phyloP scores from a whole-genome alignment of 2,113 vertebrate species.

The Chloebia gouldiae region DNA sequence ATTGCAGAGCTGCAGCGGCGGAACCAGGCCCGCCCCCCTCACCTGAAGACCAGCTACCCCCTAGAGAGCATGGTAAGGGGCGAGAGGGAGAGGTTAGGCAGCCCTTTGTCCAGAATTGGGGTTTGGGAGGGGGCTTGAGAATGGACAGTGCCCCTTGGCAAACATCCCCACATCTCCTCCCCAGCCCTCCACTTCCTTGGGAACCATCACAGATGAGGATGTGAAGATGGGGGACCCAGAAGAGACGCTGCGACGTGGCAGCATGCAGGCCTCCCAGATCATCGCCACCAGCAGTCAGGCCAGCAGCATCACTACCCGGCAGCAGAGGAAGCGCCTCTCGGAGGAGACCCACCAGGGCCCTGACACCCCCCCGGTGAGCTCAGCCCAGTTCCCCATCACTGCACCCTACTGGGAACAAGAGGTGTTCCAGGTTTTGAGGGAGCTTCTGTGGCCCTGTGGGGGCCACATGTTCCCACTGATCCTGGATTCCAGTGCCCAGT shows the following conservation, averaged over 20 bases:
- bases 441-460: not conserved
- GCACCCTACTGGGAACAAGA: not conserved
- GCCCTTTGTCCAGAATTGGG: not conserved
- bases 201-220: slow-evolving; percentile 86
- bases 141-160: accelerated
- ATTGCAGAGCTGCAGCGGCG: slow-evolving; percentile 90
- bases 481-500: not conserved
- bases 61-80: slow-evolving; percentile 84
- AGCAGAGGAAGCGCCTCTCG: slow-evolving; percentile 66
- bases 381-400: not conserved
- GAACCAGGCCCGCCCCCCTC: slow-evolving; percentile 83
- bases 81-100: not conserved
- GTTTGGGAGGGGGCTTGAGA: not conserved
- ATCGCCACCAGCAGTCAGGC: not conserved
- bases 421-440: not conserved
- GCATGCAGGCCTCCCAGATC: slow-evolving; percentile 78
- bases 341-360: slow-evolving; percentile 68
- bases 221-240: slow-evolving; percentile 84
- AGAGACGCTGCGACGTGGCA: slow-evolving; percentile 87
- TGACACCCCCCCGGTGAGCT: slow-evolving; percentile 78
- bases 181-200: slow-evolving; percentile 70
- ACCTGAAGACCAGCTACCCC: slow-evolving; percentile 92
- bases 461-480: not conserved
- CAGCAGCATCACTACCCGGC: slow-evolving; percentile 63
- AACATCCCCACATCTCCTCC: accelerated